Conservation (phyloP, 1,140 invertebrate species). For the Muscidifurax raptorellus region DNA sequence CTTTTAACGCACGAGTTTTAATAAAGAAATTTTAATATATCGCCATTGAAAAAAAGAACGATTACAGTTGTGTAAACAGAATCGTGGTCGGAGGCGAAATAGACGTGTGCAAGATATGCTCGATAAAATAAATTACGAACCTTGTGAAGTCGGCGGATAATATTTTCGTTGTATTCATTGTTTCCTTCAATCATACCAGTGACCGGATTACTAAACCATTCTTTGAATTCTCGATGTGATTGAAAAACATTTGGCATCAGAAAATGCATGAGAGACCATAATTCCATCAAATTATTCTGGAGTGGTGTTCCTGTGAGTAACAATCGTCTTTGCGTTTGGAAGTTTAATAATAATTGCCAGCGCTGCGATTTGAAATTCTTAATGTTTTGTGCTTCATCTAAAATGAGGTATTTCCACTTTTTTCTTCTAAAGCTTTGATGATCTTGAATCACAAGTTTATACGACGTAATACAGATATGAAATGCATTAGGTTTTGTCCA, state of each 20-base stretch:
- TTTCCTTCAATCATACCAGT: slow-evolving; percentile 99
- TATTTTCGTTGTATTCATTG: slow-evolving; percentile 94
- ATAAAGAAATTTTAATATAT: slow-evolving; percentile 65
- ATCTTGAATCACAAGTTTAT: slow-evolving; percentile 99
- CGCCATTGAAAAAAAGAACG: slow-evolving; percentile 60
- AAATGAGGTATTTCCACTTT: slow-evolving; percentile 99
- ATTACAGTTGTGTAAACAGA: slow-evolving; percentile 50
- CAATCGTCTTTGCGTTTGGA: slow-evolving; percentile 94
- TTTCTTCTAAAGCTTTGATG: slow-evolving; percentile 98
- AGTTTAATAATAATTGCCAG: slow-evolving; percentile 98
- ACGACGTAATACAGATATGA: slow-evolving; percentile 99
- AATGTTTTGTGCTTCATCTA: slow-evolving; percentile 99
- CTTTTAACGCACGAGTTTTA: slow-evolving; percentile 69
- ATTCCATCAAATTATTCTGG: slow-evolving; percentile 99
- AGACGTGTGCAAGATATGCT: slow-evolving; percentile 22
- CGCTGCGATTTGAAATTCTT: slow-evolving; percentile 99
- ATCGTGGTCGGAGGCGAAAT: slow-evolving; percentile 65
- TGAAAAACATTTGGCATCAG: slow-evolving; percentile 99
- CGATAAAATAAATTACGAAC: slow-evolving; percentile 74
- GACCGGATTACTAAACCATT: slow-evolving; percentile 99
- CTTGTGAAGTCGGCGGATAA: slow-evolving; percentile 97
- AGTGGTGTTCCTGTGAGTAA: slow-evolving; percentile 98
- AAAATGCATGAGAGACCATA: slow-evolving; percentile 99
- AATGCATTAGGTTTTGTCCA: slow-evolving; percentile 97
- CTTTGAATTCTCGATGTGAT: slow-evolving; percentile 97